These are phyloP conservation scores for Cordilura impudica DNA, from an alignment of 2,888 invertebrate species.

Conservation along the genomic window DNA sequence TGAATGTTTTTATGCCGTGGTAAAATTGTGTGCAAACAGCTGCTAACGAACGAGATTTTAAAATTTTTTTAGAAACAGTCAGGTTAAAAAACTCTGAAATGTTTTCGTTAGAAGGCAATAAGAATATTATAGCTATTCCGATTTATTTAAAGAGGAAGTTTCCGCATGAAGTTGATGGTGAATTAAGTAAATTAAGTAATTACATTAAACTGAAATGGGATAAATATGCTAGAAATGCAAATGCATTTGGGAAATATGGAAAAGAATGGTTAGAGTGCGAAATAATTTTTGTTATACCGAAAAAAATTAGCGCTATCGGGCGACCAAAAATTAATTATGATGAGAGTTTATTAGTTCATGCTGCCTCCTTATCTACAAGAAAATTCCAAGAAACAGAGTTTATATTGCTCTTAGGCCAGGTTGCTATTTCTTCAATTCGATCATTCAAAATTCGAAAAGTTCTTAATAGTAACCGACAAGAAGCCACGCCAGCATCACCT, in stretches of 20 bases:
- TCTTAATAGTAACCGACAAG: no score
- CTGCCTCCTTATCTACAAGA: no score
- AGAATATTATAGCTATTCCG: slow-evolving; percentile 31
- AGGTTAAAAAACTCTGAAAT: background rate
- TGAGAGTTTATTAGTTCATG: no score
- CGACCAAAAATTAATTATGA: no score
- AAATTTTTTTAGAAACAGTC: slow-evolving; percentile 14
- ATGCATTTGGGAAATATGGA: slow-evolving; percentile 12
- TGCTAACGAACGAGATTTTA: slow-evolving; percentile 26
- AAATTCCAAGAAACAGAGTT: no score
- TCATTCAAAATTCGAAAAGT: no score
- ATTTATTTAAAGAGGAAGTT: background rate
- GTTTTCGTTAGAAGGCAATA: slow-evolving; percentile 29
- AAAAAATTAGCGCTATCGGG: no score
- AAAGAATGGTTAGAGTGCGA: background rate
- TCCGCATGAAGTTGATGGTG: slow-evolving; percentile 24
- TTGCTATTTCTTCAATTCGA: no score
- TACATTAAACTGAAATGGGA: slow-evolving; percentile 17
- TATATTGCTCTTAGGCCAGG: no score
- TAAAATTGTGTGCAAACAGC: slow-evolving; percentile 13
- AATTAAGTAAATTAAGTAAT: slow-evolving; percentile 40
- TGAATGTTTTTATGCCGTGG: slow-evolving; percentile 23
- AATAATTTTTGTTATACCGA: no score
- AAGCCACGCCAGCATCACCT: no score
- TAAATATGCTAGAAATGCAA: slow-evolving; percentile 15